Evolutionary conservation across 64 coral and sea anemone genomes (phyloP).

Genomic region (Actinia tenebrosa): DNA sequence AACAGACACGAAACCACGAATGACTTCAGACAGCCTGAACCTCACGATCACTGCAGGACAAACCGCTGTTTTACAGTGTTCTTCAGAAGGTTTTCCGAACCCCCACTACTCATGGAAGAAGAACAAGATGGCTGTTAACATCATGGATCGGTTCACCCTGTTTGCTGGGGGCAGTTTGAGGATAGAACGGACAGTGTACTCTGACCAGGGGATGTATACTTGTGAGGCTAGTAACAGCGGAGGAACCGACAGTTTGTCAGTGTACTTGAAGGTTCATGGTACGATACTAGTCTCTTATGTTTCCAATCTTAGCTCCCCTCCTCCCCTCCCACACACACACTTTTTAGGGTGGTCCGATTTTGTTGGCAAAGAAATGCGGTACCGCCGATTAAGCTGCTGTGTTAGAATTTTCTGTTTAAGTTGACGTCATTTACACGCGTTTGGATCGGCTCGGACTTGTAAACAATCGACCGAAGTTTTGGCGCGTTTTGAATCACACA

Average conservation of each 20-base stretch:
- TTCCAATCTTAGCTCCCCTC: no score
- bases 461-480: no score
- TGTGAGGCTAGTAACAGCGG: conserved; percentile 57
- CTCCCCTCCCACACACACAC: no score
- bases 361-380: no score
- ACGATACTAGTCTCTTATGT: no score
- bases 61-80: conserved; percentile 57
- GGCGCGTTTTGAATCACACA: no score
- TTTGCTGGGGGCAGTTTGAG: conserved; percentile 71
- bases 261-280: conserved; percentile 68
- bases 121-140: conserved; percentile 23
- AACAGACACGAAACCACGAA: conserved; percentile 22
- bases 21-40: conserved; percentile 53
- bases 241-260: conserved; percentile 5
- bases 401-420: no score
- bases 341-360: no score
- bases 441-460: no score
- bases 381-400: no score
- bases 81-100: conserved; percentile 60
- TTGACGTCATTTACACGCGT: no score
- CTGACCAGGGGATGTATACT: conserved; percentile 57
- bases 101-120: conserved; percentile 74
- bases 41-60: conserved; percentile 43
- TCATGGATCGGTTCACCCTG: conserved; percentile 57
- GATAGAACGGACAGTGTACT: conserved; percentile 41